Percentiles rank a stretch among this genome's conserved stretches.
These are phyloP conservation scores for Triplophysa tibetana DNA, from an alignment of 2,113 vertebrate genomes.

Conservation along the genomic window DNA sequence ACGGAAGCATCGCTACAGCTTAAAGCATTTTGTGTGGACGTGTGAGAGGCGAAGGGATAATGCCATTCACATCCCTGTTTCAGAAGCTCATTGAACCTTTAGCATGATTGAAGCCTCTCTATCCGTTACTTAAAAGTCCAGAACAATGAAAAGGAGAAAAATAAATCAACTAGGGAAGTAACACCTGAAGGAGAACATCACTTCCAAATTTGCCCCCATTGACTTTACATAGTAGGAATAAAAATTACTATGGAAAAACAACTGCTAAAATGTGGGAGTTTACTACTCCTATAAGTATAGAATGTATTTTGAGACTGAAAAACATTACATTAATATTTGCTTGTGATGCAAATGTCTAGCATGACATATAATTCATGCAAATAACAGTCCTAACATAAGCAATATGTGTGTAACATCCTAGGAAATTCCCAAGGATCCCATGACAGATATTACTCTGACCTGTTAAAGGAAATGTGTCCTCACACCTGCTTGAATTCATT, in stretches of 20 bases:
- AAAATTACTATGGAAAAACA: no score
- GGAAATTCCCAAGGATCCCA: not conserved
- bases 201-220: no score
- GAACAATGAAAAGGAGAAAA: slow-evolving; percentile 45
- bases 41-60: slow-evolving; percentile 72
- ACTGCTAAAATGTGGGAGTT: no score
- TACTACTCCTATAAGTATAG: not conserved
- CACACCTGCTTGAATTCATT: slow-evolving; percentile 24
- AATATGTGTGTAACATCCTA: not conserved
- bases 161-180: slow-evolving; percentile 19
- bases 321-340: no score
- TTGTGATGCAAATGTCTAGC: no score
- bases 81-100: slow-evolving; percentile 49
- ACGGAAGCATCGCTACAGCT: slow-evolving; percentile 60
- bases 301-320: slow-evolving; percentile 43
- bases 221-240: no score
- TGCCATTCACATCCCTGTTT: slow-evolving; percentile 69
- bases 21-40: slow-evolving; percentile 66
- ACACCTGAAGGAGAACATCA: not conserved
- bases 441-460: not conserved
- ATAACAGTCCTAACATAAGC: not conserved
- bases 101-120: slow-evolving; percentile 64
- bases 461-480: slow-evolving; percentile 12
- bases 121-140: slow-evolving; percentile 40
- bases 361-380: not conserved